These are phyloP conservation scores for Muricea muricata DNA, from an alignment of 92 coral and sea anemone genomes.

Conservation along the genomic window DNA sequence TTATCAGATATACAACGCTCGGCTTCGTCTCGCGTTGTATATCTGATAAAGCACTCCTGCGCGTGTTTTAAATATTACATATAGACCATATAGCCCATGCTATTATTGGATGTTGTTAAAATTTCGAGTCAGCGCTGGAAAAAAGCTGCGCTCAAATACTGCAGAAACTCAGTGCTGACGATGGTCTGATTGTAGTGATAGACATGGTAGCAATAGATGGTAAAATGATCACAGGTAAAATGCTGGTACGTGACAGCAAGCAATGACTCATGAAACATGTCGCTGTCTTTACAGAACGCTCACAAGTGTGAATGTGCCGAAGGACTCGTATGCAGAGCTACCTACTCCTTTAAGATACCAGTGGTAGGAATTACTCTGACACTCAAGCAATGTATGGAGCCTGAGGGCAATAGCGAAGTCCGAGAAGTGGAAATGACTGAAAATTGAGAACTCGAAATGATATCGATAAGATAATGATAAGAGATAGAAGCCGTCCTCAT, in stretches of 20 bases:
- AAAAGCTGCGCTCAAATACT: too few species aligned
- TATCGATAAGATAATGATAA: too few species aligned
- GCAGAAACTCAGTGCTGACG: too few species aligned
- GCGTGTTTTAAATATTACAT: too few species aligned
- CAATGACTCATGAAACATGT: not conserved
- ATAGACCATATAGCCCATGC: too few species aligned
- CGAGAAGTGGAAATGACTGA: slow-evolving; percentile 59
- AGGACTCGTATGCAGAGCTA: slow-evolving; percentile 58
- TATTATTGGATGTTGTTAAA: too few species aligned
- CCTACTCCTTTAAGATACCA: slow-evolving; percentile 49
- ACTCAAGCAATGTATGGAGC: slow-evolving; percentile 68
- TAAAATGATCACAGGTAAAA: not conserved
- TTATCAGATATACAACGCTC: too few species aligned
- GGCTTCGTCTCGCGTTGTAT: too few species aligned
- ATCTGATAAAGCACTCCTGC: too few species aligned
- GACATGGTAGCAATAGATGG: not conserved
- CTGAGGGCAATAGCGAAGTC: slow-evolving; percentile 60
- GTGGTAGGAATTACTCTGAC: slow-evolving; percentile 50
- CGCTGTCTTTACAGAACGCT: slow-evolving; percentile 12
- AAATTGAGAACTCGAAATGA: slow-evolving; percentile 49
- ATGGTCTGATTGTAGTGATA: not conserved
- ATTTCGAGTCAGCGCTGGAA: too few species aligned
- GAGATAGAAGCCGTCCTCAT: too few species aligned
- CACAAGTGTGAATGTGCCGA: slow-evolving; percentile 72
- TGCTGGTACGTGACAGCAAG: too few species aligned